These are phyloP conservation scores for Argya squamiceps DNA, from an alignment of 2,797 vertebrate species.

Conservation along the genomic window DNA sequence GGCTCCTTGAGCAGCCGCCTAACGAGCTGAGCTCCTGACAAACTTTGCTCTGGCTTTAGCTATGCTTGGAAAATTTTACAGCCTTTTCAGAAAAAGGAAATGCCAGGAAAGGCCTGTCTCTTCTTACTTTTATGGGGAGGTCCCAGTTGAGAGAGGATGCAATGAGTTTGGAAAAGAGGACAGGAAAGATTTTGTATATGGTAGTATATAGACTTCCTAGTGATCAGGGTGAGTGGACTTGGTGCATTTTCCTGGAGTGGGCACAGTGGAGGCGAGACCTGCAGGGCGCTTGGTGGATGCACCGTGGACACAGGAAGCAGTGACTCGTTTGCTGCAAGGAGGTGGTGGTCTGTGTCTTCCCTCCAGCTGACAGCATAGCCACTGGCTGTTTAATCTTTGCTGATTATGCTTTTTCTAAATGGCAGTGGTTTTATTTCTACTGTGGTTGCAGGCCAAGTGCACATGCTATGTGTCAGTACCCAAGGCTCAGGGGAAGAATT, in stretches of 20 bases:
- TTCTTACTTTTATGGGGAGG: constrained; percentile 66
- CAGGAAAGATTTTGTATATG: not conserved
- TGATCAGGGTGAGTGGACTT: accelerated
- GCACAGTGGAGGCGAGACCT: accelerated
- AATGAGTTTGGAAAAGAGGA: not conserved
- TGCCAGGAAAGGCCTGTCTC: constrained; percentile 68
- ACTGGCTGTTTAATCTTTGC: not conserved
- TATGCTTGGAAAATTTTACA: constrained; percentile 69
- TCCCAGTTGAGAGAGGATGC: constrained; percentile 15
- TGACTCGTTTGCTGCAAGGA: not conserved
- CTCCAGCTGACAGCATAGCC: not conserved
- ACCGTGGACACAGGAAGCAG: accelerated
- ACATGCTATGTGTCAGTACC: accelerated
- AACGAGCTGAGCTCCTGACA: constrained; percentile 71
- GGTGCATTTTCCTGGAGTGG: not conserved
- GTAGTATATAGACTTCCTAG: not conserved
- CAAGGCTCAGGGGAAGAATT: not conserved
- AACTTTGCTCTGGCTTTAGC: constrained; percentile 62
- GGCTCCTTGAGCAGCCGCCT: constrained; percentile 66
- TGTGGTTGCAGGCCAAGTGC: accelerated
- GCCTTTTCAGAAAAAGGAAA: constrained; percentile 73
- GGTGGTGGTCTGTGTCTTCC: not conserved
- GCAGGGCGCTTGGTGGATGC: not conserved
- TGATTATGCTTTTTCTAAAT: not conserved
- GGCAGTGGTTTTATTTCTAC: not conserved